A percentile compares a stretch with the other conserved stretches of the same genome.
Evolutionary conservation across 2,113 vertebrate genomes (phyloP).

Genomic region (Neoarius graeffei): DNA sequence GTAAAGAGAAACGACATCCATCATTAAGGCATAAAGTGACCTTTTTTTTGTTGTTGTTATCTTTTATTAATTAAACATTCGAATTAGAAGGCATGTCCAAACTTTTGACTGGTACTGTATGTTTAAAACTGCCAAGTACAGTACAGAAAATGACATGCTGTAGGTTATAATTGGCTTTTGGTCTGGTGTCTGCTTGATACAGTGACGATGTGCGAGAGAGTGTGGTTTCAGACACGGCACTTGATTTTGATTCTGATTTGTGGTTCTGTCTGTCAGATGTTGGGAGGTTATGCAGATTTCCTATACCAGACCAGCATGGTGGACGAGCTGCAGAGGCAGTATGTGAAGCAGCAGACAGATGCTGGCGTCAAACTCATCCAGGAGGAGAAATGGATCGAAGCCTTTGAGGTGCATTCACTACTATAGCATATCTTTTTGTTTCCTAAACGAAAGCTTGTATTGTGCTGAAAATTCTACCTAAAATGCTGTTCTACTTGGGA

Average conservation of each 20-base stretch:
- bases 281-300: conserved; percentile 75
- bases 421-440: not conserved
- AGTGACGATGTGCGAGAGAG: not conserved
- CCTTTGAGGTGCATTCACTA: conserved; percentile 71
- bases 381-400: conserved; percentile 75
- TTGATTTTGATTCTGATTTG: not conserved
- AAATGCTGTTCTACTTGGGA: not conserved
- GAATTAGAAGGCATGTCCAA: too few relatives aligned
- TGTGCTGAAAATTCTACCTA: not conserved
- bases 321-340: conserved; percentile 70
- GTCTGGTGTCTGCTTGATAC: not conserved
- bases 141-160: not conserved
- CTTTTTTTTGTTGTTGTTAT: too few relatives aligned
- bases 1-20: too few relatives aligned
- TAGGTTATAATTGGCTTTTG: not conserved
- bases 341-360: conserved; percentile 71
- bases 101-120: not conserved
- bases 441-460: not conserved
- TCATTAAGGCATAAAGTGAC: too few relatives aligned
- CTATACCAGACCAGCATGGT: conserved; percentile 70
- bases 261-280: conserved; percentile 63
- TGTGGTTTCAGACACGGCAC: not conserved
- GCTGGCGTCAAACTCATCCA: conserved; percentile 70
- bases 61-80: too few relatives aligned
- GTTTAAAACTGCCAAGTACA: not conserved